Percentiles rank a stretch among this genome's conserved stretches.
Conservation (phyloP, 2,888 invertebrate species). For the Diplolepis rosae region DNA sequence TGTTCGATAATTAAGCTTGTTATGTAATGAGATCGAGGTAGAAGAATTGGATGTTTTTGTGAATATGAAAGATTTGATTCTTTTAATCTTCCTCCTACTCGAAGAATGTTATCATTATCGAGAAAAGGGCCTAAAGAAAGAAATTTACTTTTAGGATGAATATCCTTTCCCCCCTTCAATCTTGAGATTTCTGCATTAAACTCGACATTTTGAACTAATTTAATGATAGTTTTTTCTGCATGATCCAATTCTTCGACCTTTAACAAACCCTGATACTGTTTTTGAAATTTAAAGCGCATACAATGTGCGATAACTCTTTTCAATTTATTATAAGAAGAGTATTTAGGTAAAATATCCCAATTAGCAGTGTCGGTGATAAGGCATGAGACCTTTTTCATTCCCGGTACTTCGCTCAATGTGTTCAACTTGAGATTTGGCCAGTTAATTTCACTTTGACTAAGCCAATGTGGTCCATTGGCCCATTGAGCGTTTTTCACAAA, state of each 20-base stretch:
- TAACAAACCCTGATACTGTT: not conserved
- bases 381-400: not conserved
- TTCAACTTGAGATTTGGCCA: conserved; percentile 6
- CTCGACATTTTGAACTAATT: conserved; percentile 19
- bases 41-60: conserved; percentile 8
- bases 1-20: not conserved
- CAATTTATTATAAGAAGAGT: not conserved
- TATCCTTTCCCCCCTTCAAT: not conserved
- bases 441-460: not conserved
- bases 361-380: not conserved
- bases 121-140: conserved; percentile 16
- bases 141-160: conserved; percentile 1
- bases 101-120: not conserved
- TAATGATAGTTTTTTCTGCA: conserved; percentile 20
- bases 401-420: not conserved
- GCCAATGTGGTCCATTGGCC: conserved; percentile 43
- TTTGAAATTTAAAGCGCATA: not conserved
- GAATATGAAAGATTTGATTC: not conserved
- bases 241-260: conserved; percentile 23
- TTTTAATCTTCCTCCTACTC: conserved; percentile 14
- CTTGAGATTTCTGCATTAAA: conserved; percentile 34
- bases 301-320: not conserved
- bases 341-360: not conserved
- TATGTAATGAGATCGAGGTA: not conserved
- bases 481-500: conserved; percentile 39